Base-by-base conservation (phyloP, 2,888 invertebrate species). In the Melieria picta region DNA sequence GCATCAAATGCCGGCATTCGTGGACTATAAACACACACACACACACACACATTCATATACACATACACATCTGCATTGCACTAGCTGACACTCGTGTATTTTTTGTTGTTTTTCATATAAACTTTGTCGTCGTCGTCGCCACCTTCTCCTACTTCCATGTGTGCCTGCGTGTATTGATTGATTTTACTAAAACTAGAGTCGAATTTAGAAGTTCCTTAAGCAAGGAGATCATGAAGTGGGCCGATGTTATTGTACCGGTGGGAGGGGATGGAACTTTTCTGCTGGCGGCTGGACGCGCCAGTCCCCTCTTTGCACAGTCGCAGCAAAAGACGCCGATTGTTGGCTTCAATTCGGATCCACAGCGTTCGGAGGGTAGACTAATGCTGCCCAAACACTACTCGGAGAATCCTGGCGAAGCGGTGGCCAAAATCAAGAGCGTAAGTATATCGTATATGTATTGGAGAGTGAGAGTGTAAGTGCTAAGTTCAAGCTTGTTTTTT, bases 191-290 rank as follows among this genome's bases (percentile, higher is more conserved):
- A 80, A 81, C 80, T 79, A 85, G 85, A 85, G 83, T 85, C 82
- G 84, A 86, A 86, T 87, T 87, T 86, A 86, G 86, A 81, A 84
- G 83, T 79, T 83, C 84, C 65, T 79, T 84, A 78, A 83, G 89
- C 76, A 89, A 90, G 77, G 90, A 91, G 64, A 88, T 92, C 75
- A 92, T 98, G 80, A 90, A 93, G 58, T 97, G 97, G 96, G 97
- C 98, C 48, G 98, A 99, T 88, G 89, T 94, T 72, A 90, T 96
- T 69, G 89, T 96, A 2, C 94, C 95, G 0, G 92, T 94, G 68
- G 99, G 99, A 6, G 99, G 99, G 0, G 99, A 99, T 86, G 99
- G 99, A 0, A 99, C 99, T 3, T 99, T 97, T 88, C 90, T 99
- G 47, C 88, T 98, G 79, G 97, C 97, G 0, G 96, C 99, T 6